Percentiles rank a stretch among this genome's conserved stretches.
These are phyloP conservation scores for Poeciliopsis prolifica DNA, from an alignment of 2,113 vertebrate species.

Conservation along the genomic window DNA sequence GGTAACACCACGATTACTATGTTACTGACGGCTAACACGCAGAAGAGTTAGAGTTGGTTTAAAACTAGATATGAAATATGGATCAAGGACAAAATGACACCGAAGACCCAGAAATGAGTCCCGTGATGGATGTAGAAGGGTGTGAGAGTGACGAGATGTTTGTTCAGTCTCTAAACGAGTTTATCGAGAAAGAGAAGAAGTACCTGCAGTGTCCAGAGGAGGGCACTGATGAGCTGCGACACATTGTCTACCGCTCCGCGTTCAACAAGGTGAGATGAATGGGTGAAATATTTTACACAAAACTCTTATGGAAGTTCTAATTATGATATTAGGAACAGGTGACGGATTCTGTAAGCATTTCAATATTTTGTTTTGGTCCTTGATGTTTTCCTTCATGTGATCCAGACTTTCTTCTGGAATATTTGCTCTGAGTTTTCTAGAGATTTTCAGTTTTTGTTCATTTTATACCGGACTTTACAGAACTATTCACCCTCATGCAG, in stretches of 20 bases:
- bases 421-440: too few relatives aligned
- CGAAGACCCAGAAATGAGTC: slow-evolving; percentile 7
- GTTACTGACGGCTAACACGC: too few relatives aligned
- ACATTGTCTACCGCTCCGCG: slow-evolving; percentile 63
- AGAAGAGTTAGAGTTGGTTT: not conserved
- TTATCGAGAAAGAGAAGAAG: slow-evolving; percentile 70
- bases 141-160: slow-evolving; percentile 66
- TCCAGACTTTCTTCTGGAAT: too few relatives aligned
- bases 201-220: slow-evolving; percentile 54
- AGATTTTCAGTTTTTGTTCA: too few relatives aligned
- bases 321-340: too few relatives aligned
- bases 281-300: too few relatives aligned
- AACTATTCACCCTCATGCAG: too few relatives aligned
- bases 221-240: slow-evolving; percentile 70
- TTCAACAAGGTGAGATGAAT: slow-evolving; percentile 68
- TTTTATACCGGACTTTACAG: too few relatives aligned
- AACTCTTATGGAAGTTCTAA: too few relatives aligned
- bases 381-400: too few relatives aligned
- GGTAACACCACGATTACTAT: slow-evolving; percentile 9
- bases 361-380: too few relatives aligned
- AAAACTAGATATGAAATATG: not conserved
- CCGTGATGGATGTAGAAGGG: slow-evolving; percentile 25
- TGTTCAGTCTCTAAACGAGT: slow-evolving; percentile 60
- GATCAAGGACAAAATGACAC: not conserved
- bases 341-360: too few relatives aligned